These are phyloP conservation scores for Epistrophe grossulariae DNA, from an alignment of 2,888 invertebrate species.

Conservation along the genomic window DNA sequence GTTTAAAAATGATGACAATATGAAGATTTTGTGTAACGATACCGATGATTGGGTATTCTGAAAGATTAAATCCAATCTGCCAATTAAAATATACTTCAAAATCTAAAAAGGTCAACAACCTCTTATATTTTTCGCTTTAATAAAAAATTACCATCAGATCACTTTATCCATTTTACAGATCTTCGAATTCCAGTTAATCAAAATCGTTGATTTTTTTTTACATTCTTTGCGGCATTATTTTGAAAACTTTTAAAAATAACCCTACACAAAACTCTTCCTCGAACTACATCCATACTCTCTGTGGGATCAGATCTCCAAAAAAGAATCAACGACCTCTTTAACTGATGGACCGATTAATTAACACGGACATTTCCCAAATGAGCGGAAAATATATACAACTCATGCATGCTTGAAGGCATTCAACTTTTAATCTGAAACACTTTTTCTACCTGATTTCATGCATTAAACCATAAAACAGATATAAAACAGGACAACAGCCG, in stretches of 20 bases:
- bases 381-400: slow-evolving; percentile 48
- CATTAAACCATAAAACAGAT: slow-evolving; percentile 29
- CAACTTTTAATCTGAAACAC: slow-evolving; percentile 65
- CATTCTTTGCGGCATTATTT: slow-evolving; percentile 3
- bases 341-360: slow-evolving; percentile 67
- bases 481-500: slow-evolving; percentile 52
- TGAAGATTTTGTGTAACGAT: neutral
- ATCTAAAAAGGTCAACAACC: neutral
- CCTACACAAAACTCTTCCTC: slow-evolving; percentile 28
- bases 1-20: neutral
- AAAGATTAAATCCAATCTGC: neutral
- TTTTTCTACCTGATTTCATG: slow-evolving; percentile 73
- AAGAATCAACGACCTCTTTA: slow-evolving; percentile 42
- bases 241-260: neutral
- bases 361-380: slow-evolving; percentile 63
- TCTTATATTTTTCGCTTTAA: neutral
- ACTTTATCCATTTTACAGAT: slow-evolving; percentile 10
- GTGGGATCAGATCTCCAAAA: slow-evolving; percentile 48
- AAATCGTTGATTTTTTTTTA: slow-evolving; percentile 1
- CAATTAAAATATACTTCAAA: neutral
- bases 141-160: slow-evolving; percentile 3
- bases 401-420: slow-evolving; percentile 55
- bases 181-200: slow-evolving; percentile 23
- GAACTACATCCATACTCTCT: slow-evolving; percentile 24
- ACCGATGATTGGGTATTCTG: neutral